Evolutionary conservation across 2,797 vertebrate genomes (phyloP).

Genomic region (Cryptoprocta ferox): DNA sequence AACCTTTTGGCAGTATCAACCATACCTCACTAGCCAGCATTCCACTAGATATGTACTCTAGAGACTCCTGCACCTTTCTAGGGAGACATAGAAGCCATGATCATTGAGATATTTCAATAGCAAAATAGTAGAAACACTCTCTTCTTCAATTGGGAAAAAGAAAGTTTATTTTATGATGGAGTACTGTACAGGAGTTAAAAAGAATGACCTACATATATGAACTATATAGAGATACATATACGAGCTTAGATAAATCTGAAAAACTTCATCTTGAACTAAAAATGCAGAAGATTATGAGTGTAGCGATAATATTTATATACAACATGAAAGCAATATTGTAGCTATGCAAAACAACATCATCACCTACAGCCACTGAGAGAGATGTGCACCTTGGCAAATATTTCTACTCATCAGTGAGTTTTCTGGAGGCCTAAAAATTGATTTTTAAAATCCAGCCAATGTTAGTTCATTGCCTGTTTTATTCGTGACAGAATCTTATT

Average conservation of each 20-base stretch:
- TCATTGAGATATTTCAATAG: not conserved
- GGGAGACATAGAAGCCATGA: not conserved
- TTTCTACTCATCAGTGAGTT: not conserved
- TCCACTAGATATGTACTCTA: not conserved
- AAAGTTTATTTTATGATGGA: not conserved
- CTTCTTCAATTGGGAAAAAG: not conserved
- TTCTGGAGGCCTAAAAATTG: not conserved
- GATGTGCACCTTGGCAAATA: not conserved
- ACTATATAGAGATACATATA: not conserved
- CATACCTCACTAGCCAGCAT: not conserved
- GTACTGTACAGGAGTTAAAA: not conserved
- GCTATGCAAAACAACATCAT: not conserved
- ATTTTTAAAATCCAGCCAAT: not conserved
- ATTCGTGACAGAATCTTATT: not conserved
- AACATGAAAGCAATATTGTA: not conserved
- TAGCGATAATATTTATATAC: not conserved
- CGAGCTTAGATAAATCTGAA: not conserved
- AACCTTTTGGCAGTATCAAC: not conserved
- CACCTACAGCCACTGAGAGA: not conserved
- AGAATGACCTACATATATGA: not conserved
- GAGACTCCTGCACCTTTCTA: not conserved
- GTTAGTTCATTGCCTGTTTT: conserved; percentile 9
- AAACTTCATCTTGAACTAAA: conserved; percentile 32
- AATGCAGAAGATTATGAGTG: not conserved
- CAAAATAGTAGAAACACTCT: not conserved